Percentiles rank a stretch among this genome's conserved stretches.
Evolutionary conservation across 1,140 invertebrate species (phyloP).

Genomic region (Drosophila kepulauana): DNA sequence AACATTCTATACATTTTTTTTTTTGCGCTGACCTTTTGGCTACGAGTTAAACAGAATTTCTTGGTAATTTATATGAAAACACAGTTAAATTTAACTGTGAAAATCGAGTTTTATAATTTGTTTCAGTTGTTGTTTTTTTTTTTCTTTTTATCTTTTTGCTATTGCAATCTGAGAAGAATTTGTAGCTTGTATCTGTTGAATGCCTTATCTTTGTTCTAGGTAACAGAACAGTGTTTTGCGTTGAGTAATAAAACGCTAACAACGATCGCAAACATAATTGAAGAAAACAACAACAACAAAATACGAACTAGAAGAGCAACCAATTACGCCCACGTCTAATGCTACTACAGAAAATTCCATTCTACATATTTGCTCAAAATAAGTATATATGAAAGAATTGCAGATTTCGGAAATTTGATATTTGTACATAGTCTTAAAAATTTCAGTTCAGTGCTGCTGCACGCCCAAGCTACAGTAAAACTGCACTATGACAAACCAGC

Average conservation of each 20-base stretch:
- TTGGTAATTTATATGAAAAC: constrained; percentile 38
- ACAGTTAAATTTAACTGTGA: constrained; percentile 22
- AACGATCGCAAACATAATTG: constrained; percentile 38
- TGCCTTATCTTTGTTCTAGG: constrained; percentile 71
- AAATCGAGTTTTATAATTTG: constrained; percentile 42
- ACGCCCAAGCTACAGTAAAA: no score
- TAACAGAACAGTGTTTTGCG: constrained; percentile 37
- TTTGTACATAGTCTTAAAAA: no score
- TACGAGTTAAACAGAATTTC: constrained; percentile 16
- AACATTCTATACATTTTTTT: not conserved
- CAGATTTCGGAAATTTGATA: no score
- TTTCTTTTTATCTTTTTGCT: constrained; percentile 45
- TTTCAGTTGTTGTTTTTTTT: constrained; percentile 31
- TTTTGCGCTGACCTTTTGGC: constrained; percentile 4
- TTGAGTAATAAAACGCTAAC: constrained; percentile 16
- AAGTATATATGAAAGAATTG: no score
- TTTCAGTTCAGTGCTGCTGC: no score
- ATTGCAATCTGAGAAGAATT: constrained; percentile 41
- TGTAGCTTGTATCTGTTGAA: constrained; percentile 55
- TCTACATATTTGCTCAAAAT: no score
- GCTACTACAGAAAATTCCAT: not conserved
- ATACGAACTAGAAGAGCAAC: not conserved
- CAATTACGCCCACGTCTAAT: no score
- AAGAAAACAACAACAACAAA: not conserved
- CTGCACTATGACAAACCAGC: no score